phyloP scores from a whole-genome alignment of 2,113 vertebrate species.

The Prunella himalayana region DNA sequence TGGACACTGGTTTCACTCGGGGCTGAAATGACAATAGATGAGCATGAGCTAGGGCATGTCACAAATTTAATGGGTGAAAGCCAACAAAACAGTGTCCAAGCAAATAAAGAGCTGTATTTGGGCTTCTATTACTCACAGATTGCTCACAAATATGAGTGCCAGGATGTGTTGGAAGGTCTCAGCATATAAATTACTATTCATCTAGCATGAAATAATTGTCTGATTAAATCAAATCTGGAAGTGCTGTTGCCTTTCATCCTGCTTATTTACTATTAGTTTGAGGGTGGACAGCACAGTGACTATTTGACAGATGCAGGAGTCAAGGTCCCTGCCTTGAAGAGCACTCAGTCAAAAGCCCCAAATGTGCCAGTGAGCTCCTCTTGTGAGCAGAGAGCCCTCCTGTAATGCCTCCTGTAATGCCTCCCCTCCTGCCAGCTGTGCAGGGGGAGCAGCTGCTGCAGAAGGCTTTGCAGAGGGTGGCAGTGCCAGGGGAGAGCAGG shows the following conservation, averaged over 20 bases:
- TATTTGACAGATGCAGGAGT: not conserved
- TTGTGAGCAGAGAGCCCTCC: not conserved
- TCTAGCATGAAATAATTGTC: slow-evolving; percentile 9
- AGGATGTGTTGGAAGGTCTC: slow-evolving; percentile 28
- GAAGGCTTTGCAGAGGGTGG: not conserved
- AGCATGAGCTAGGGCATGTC: not conserved
- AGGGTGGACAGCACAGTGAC: not conserved
- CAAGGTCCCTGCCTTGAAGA: not conserved
- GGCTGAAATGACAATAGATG: not conserved
- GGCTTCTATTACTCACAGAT: slow-evolving; percentile 38
- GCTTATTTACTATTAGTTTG: not conserved
- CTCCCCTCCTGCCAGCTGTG: not conserved
- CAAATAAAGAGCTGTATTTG: not conserved
- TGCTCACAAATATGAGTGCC: slow-evolving; percentile 9
- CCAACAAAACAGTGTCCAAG: not conserved
- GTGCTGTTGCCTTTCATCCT: not conserved
- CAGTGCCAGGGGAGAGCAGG: not conserved
- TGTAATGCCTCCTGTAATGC: not conserved
- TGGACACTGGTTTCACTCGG: not conserved
- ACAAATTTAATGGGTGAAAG: not conserved
- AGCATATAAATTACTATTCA: slow-evolving; percentile 27
- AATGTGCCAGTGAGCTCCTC: not conserved
- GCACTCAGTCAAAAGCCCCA: not conserved
- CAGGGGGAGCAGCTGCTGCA: not conserved
- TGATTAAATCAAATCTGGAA: slow-evolving; percentile 6